Base-by-base conservation (phyloP, 1,140 invertebrate species). In the Pseudomyrmex cubaensis region DNA sequence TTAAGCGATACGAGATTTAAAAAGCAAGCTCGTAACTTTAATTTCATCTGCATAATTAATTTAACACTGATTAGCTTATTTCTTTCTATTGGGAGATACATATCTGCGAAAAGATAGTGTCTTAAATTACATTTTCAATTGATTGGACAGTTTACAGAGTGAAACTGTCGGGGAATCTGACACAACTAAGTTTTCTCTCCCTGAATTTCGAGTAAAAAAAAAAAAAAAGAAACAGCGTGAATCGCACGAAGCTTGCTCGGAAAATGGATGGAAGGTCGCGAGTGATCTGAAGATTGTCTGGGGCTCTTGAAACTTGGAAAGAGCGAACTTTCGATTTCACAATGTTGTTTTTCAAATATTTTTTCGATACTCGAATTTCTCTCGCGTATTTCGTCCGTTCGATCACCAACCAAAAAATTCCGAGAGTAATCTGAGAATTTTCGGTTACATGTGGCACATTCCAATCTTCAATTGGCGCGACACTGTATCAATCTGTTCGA, bases 181-280 rank as follows among this genome's bases (percentile, higher is more conserved):
- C 17, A 57, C 15, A 63, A 59, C 22, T 12, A 20, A 59, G 20
- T 67, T 2, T 35, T 35, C 35, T 35, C 35, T 35, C 7, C 35
- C 35, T 35, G 35, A 35, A 35, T 35, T 35, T 35, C 5, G 35
- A 35, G 35, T 35, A 1, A 35, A 4, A 35, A 35, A 35, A 22
- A 22, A 22, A 63, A 77, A 22, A 44, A 50, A 57, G 20, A 20
- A 48, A 57, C 66, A 74, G 66, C 59, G 57, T 64, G 22, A 52
- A 89, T 92, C 87, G 90, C 90, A 91, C 88, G 84, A 90, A 86
- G 75, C 85, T 92, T 90, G 90, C 90, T 92, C 90, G 88, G 78
- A 75, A 85, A 67, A 80, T 82, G 80, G 83, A 80, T 66, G 22
- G 62, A 84, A 86, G 72, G 17, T 70, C 77, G 66, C 46, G 75